These are phyloP conservation scores for Branchipolynoe longqiensis DNA, from an alignment of 2,888 invertebrate species.

Conservation along the genomic window DNA sequence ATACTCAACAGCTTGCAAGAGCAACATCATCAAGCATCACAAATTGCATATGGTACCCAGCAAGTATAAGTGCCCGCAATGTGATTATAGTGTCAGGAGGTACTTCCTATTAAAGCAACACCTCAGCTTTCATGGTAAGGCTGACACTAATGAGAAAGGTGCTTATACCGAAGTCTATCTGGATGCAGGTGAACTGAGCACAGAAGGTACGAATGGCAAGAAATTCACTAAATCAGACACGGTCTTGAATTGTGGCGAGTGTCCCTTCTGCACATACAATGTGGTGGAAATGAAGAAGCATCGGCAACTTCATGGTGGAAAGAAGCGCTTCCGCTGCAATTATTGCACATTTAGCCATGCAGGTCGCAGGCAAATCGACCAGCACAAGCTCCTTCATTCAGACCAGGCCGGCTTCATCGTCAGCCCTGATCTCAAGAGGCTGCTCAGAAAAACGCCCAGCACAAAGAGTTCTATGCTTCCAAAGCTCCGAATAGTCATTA, in stretches of 20 bases:
- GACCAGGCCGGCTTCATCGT: slow-evolving; percentile 56
- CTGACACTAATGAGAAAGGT: slow-evolving; percentile 27
- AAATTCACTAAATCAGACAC: not conserved
- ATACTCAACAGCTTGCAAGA: slow-evolving; percentile 70
- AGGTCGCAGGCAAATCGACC: not conserved
- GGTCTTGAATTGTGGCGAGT: slow-evolving; percentile 58
- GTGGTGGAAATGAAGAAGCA: slow-evolving; percentile 72
- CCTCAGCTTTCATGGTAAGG: slow-evolving; percentile 70
- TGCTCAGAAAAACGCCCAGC: slow-evolving; percentile 64
- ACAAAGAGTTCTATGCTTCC: slow-evolving; percentile 43
- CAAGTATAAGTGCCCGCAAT: slow-evolving; percentile 72
- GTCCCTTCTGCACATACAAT: slow-evolving; percentile 73
- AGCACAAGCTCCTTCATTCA: slow-evolving; percentile 46
- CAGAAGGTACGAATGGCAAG: not conserved
- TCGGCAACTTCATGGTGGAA: slow-evolving; percentile 68
- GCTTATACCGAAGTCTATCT: slow-evolving; percentile 29
- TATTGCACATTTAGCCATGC: slow-evolving; percentile 65
- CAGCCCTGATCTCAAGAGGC: slow-evolving; percentile 67
- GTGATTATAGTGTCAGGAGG: slow-evolving; percentile 73
- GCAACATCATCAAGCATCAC: slow-evolving; percentile 73
- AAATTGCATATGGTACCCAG: slow-evolving; percentile 72
- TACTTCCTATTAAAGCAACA: slow-evolving; percentile 72
- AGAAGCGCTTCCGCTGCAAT: slow-evolving; percentile 70
- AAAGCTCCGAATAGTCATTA: not conserved
- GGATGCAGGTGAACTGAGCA: too few species aligned